Evolutionary conservation across 1,140 invertebrate species (phyloP), one percentile per base, ranked within the genome.

Genomic region (Acromyrmex echinatior): DNA sequence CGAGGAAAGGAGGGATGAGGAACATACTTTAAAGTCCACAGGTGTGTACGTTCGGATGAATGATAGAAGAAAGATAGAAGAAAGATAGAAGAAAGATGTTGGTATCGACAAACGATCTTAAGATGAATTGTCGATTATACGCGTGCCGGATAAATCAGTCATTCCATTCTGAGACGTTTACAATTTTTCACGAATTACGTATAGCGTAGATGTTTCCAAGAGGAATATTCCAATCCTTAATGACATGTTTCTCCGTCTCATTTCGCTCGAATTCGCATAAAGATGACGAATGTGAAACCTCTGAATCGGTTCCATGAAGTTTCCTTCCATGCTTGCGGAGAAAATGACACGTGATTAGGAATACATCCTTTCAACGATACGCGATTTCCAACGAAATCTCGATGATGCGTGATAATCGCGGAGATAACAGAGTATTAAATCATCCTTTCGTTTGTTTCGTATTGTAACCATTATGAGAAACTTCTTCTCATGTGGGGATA

Each of bases 11-110:
- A 45, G 39, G 25, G 28, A 49, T 73, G 79, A n/a, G 28, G 28
- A 39, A 21, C 60, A 45, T 45, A 39, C 60, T 49, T 82, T 49
- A 86, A 63, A 62, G 51, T 51, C 12, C 74, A 51, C 85, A 81
- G 85, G 10, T 86, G 49, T 21, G 7, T 63, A 16, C 35, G n/a
- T 49, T 86, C 6, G 53, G 60, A 51, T 35, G 10, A 68, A 70
- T 35, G 28, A 2, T 25, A 25, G 25, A 25, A 25, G 25, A 25
- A 25, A 25, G 28, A 4, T 25, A 25, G 25, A 25, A 25, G 25
- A 25, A 25, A 25, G 28, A 4, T n/a, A 18, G 9, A 25, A 31
- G 0, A 7, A 35, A 58, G 21, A 63, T 21, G 21, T 18, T 31
- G 18, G 7, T 71, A 18, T 49, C 39, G 56, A 45, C 10, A 60